Percentiles rank a stretch among this genome's conserved stretches.
Evolutionary conservation across 1,140 invertebrate genomes (phyloP).

Genomic region (Leptopilina boulardi): DNA sequence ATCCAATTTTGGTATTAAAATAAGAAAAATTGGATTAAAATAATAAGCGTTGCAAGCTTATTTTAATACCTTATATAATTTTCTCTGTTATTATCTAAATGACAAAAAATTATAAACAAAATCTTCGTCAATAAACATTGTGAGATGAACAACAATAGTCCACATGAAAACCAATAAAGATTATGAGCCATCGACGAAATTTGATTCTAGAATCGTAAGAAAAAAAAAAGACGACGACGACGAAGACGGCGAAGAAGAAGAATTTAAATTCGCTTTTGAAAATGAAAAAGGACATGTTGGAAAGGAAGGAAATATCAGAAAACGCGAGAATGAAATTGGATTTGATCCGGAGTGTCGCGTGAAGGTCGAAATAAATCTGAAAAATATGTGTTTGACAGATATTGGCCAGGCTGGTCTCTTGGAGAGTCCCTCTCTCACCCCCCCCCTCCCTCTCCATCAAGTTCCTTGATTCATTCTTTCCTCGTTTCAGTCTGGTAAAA

Average conservation of each 20-base stretch:
- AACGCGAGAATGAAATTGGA: slow-evolving; percentile 66
- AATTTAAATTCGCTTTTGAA: not conserved
- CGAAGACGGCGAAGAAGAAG: not conserved
- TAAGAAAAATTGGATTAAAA: no score
- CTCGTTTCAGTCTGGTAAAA: slow-evolving; percentile 31
- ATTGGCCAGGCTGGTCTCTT: slow-evolving; percentile 59
- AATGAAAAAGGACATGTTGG: not conserved
- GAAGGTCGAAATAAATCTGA: slow-evolving; percentile 67
- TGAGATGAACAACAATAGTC: no score
- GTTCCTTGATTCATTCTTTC: slow-evolving; percentile 39
- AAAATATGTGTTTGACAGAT: slow-evolving; percentile 73
- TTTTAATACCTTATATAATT: no score
- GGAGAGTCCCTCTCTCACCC: slow-evolving; percentile 7
- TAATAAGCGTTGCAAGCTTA: no score
- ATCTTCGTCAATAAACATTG: no score
- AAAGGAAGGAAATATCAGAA: slow-evolving; percentile 33
- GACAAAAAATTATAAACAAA: no score
- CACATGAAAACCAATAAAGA: no score
- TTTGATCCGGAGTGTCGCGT: slow-evolving; percentile 48
- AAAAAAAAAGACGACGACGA: not conserved
- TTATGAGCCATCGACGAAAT: slow-evolving; percentile 32
- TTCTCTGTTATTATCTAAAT: no score
- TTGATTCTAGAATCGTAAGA: not conserved
- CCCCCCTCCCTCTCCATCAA: not conserved
- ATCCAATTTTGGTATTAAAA: no score